A percentile compares a stretch with the other conserved stretches of the same genome.
phyloP scores from a whole-genome alignment of 2,888 invertebrate species.

The Drosophila melanosoma region DNA sequence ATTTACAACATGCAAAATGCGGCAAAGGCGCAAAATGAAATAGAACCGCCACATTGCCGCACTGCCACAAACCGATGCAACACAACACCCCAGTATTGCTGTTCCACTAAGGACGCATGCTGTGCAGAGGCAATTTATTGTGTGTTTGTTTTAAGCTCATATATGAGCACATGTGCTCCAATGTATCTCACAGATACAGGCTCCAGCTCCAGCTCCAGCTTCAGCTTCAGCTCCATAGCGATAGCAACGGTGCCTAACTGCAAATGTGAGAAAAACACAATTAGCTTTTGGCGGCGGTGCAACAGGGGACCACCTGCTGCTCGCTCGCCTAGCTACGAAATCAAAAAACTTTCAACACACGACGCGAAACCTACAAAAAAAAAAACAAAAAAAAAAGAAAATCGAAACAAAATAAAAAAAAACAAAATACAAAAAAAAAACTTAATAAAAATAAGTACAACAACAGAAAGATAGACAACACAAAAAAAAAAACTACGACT shows the following conservation, averaged over 20 bases:
- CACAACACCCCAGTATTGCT: slow-evolving; percentile 12
- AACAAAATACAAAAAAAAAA: slow-evolving; percentile 19
- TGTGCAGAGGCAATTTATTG: slow-evolving; percentile 78
- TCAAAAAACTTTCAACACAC: slow-evolving; percentile 73
- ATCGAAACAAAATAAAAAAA: slow-evolving; percentile 11
- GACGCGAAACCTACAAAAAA: slow-evolving; percentile 44
- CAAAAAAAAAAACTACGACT: slow-evolving; percentile 27
- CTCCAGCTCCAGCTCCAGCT: slow-evolving; percentile 29
- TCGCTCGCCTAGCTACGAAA: slow-evolving; percentile 55
- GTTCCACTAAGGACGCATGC: slow-evolving; percentile 61
- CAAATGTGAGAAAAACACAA: slow-evolving; percentile 81
- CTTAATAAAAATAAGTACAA: slow-evolving; percentile 37
- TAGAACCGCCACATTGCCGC: slow-evolving; percentile 55
- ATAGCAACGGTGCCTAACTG: slow-evolving; percentile 66
- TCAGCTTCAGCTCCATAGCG: slow-evolving; percentile 19
- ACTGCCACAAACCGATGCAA: slow-evolving; percentile 19
- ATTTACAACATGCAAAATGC: slow-evolving; percentile 76
- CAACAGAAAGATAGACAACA: slow-evolving; percentile 1
- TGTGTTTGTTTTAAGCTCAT: slow-evolving; percentile 78
- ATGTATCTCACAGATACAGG: slow-evolving; percentile 59
- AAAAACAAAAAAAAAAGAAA: slow-evolving; percentile 3
- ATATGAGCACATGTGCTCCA: slow-evolving; percentile 55
- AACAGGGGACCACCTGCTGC: slow-evolving; percentile 74
- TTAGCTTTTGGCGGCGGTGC: slow-evolving; percentile 79
- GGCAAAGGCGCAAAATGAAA: slow-evolving; percentile 62